Evolutionary conservation across 1,140 invertebrate species (phyloP).

Genomic region (Pomacea maculata): DNA sequence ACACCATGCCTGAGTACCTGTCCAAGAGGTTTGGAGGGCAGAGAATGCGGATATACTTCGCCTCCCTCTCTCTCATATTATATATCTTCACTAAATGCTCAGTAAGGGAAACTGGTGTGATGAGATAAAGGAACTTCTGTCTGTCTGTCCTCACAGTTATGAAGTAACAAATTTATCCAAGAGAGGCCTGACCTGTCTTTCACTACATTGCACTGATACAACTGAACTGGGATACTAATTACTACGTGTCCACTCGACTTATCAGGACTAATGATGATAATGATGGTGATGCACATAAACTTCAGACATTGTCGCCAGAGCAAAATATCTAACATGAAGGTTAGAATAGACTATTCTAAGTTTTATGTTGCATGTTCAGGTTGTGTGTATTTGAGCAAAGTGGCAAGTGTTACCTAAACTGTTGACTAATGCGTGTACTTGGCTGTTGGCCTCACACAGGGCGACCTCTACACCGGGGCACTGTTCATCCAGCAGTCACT

Average conservation of each 20-base stretch:
- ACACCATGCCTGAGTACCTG: conserved; percentile 73
- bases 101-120: conserved; percentile 60
- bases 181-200: too few species aligned
- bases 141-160: too few species aligned
- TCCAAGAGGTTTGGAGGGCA: conserved; percentile 71
- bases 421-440: background rate
- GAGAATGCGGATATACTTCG: conserved; percentile 70
- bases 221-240: too few species aligned
- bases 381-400: background rate
- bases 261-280: too few species aligned
- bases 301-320: too few species aligned
- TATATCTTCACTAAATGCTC: conserved; percentile 75
- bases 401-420: background rate
- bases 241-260: background rate
- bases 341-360: background rate
- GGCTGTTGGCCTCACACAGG: conserved; percentile 56
- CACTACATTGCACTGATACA: too few species aligned
- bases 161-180: too few species aligned
- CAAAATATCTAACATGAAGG: background rate
- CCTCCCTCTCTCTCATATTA: conserved; percentile 70
- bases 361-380: background rate
- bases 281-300: too few species aligned
- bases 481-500: conserved; percentile 71
- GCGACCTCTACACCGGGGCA: conserved; percentile 71
- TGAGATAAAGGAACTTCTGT: too few species aligned